Base-by-base conservation (phyloP, 2,888 invertebrate species). In the Oscheius myriophilus region DNA sequence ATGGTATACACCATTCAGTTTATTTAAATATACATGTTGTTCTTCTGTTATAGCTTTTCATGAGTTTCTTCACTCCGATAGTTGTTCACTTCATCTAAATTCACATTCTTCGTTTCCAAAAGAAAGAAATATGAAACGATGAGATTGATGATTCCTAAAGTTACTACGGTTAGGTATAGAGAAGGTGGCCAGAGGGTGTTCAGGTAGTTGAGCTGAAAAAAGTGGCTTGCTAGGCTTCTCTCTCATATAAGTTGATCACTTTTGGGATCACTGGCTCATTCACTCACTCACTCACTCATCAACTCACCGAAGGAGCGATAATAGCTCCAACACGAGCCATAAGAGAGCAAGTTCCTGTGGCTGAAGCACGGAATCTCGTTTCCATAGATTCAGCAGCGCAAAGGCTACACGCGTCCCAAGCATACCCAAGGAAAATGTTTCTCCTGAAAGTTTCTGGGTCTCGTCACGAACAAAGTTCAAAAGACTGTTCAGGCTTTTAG, bases 351-450 rank as follows among this genome's bases (percentile, higher is more conserved):
- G 78, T 74, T 43, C 84, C 84, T 14, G 82, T 74, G n/a, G 81
- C 80, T 21, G 78, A 76, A 6, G 83, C 80, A 21, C 84, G 53
- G 46, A 67, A 75, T 14, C 73, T 68, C 11, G 84, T 84, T 45
- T 84, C 82, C 80, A 84, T 82, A 16, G 78, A 74, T 57, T 85
- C 85, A 6, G 84, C 81, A 9, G 83, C 82, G 58, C 83, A 84
- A 16, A 85, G 72, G 66, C 85, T 83, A 57, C 82, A 83, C 1
- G 84, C 85, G 69, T 85, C 85, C 85, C 86, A 85, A 4, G 83
- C 84, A 71, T 85, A 84, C 68, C 86, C 86, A 67, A 85, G 82
- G 78, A 84, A 85, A 0, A 85, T 78, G 2, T 81, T 82, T 41
- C 86, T 85, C 81, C 84, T 84, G 69, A 57, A 33, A 33, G 9